Base-by-base conservation (phyloP, 2,888 invertebrate genomes). In the Dinocampus coccinellae region DNA sequence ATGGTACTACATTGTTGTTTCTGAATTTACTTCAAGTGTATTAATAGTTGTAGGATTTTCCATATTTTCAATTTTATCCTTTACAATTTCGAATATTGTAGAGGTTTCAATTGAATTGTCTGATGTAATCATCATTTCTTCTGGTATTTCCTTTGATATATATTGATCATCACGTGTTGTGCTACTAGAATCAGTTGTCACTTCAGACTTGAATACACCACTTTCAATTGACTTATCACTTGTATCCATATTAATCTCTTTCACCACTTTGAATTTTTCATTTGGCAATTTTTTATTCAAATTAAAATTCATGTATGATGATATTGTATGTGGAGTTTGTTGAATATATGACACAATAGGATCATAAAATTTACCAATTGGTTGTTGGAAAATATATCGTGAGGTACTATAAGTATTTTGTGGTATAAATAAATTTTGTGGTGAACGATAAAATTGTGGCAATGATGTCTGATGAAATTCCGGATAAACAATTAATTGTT, bases 401-500 rank as follows among this genome's bases (percentile, higher is more conserved):
- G 71, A 60, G 7, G 47, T 20, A 7, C 52, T 36, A 20, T 34
- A 55, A 13, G 20, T 29, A 34, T 47, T 69, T 16, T 33, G 9
- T 22, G 62, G 67, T 11, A 34, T 11, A 16, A 34, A 16, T 10
- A 73, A 62, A 74, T 69, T 67, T 34, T 47, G 47, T 47, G 29
- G n/a, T 55, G 73, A 13, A 60, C 55, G 57, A 26, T 60, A 68
- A 60, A 67, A 22, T 29, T 63, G 13, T 63, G 57, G 39, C 26
- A 62, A 10, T 67, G 66, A 33, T 55, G n/a, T 3, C 16, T 9
- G 24, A 60, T 61, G 63, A 42, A 22, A 1, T 24, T 64, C 39
- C n/a, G 72, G 71, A 39, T 75, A 76, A 7, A 72, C 36, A 29
- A 77, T 63, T 39, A 73, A 63, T 24, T 69, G 75, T 11, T 69